Evolutionary conservation across 2,113 vertebrate species (phyloP).

Genomic region (Prinia subflava): DNA sequence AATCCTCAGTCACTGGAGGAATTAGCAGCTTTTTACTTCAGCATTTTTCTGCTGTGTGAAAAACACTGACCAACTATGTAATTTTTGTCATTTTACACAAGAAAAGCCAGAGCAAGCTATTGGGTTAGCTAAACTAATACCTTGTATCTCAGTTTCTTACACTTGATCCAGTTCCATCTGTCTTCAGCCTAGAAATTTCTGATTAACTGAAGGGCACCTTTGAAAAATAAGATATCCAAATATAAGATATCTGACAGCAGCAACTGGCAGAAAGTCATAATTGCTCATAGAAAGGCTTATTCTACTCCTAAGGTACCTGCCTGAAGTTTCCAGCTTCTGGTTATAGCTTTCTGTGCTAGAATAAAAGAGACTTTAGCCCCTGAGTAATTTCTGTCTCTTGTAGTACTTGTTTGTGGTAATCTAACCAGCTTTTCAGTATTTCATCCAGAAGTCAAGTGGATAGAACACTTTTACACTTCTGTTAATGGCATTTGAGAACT

Average conservation of each 20-base stretch:
- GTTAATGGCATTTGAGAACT: background rate
- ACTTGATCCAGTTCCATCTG: background rate
- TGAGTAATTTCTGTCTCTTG: background rate
- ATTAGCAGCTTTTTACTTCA: background rate
- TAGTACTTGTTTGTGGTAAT: background rate
- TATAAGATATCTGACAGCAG: background rate
- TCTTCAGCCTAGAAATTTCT: background rate
- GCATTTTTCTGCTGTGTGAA: background rate
- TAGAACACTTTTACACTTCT: background rate
- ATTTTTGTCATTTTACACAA: background rate
- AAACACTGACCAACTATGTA: background rate
- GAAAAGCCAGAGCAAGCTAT: background rate
- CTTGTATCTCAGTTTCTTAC: background rate
- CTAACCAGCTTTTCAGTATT: background rate
- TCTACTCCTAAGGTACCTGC: background rate
- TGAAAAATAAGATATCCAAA: background rate
- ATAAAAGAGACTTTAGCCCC: background rate
- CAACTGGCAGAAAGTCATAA: background rate
- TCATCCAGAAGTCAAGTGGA: background rate
- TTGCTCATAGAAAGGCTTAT: background rate
- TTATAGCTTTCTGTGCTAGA: background rate
- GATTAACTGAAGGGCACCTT: background rate
- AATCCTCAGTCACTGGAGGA: background rate
- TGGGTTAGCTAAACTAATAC: background rate
- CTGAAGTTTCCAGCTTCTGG: background rate